These are phyloP conservation scores for Cheilosia vulpina DNA, from an alignment of 2,888 invertebrate genomes.

Conservation along the genomic window DNA sequence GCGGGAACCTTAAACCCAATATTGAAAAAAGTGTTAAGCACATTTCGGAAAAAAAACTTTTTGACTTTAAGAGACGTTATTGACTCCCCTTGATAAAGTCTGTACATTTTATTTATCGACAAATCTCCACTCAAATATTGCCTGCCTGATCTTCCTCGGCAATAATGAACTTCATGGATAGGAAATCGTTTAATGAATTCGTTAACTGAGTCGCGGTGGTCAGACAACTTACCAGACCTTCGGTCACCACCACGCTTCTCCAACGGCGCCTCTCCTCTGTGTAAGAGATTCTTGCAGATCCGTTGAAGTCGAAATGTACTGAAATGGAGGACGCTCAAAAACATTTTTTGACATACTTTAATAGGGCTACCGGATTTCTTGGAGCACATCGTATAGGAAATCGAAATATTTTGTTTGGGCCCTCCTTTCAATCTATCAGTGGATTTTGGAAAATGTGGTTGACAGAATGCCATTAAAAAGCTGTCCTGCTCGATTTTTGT, in stretches of 20 bases:
- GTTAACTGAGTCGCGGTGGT: slow-evolving; percentile 14
- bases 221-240: slow-evolving; percentile 19
- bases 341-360: too few species aligned
- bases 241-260: slow-evolving; percentile 24
- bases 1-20: background rate
- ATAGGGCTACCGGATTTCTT: too few species aligned
- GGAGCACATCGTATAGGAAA: too few species aligned
- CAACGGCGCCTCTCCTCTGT: slow-evolving; percentile 18
- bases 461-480: too few species aligned
- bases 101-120: background rate
- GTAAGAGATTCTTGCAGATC: too few species aligned
- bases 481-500: too few species aligned
- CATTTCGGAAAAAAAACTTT: slow-evolving; percentile 22
- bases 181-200: slow-evolving; percentile 26
- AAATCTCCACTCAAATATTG: slow-evolving; percentile 1
- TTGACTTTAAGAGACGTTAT: slow-evolving; percentile 21
- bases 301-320: too few species aligned
- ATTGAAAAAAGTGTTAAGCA: slow-evolving; percentile 25
- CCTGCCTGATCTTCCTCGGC: slow-evolving; percentile 28
- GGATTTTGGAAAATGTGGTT: too few species aligned
- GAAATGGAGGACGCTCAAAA: too few species aligned
- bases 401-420: too few species aligned
- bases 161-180: slow-evolving; percentile 33
- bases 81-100: slow-evolving; percentile 25
- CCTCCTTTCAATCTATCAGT: too few species aligned